These are phyloP conservation scores for Euschistus heros DNA, from an alignment of 1,140 invertebrate species.

Conservation along the genomic window DNA sequence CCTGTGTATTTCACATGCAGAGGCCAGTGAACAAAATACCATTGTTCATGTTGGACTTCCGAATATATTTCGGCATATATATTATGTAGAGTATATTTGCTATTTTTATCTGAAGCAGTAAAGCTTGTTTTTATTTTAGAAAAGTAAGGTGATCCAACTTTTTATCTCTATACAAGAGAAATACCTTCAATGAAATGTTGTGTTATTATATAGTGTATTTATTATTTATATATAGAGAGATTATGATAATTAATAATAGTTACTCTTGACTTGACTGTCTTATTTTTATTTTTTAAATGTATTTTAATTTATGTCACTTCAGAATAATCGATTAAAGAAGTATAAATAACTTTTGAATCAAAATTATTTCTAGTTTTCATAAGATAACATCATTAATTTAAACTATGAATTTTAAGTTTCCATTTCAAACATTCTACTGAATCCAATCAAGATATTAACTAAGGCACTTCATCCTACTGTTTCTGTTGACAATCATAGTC, in stretches of 20 bases:
- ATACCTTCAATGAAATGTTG: background rate
- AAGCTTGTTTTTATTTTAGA: background rate
- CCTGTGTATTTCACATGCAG: background rate
- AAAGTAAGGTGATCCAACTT: background rate
- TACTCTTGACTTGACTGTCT: background rate
- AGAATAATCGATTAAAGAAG: background rate
- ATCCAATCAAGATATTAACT: background rate
- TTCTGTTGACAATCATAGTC: too few relatives aligned
- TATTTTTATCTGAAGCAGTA: background rate
- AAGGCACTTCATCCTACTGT: background rate
- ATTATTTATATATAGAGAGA: conserved; percentile 1
- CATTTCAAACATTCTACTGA: background rate
- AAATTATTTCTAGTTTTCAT: background rate
- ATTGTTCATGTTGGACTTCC: conserved; percentile 18
- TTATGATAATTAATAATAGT: conserved; percentile 1
- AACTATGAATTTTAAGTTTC: background rate
- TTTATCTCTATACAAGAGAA: background rate
- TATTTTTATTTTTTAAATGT: conserved; percentile 3
- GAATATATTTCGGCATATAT: conserved; percentile 14
- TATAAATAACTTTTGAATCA: background rate
- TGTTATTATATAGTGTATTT: background rate
- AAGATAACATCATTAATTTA: background rate
- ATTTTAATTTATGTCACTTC: background rate
- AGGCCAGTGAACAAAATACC: conserved; percentile 3
- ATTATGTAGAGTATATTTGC: conserved; percentile 6